Conservation (phyloP, 2,797 vertebrate species). For the Chaetophractus vellerosus region DNA sequence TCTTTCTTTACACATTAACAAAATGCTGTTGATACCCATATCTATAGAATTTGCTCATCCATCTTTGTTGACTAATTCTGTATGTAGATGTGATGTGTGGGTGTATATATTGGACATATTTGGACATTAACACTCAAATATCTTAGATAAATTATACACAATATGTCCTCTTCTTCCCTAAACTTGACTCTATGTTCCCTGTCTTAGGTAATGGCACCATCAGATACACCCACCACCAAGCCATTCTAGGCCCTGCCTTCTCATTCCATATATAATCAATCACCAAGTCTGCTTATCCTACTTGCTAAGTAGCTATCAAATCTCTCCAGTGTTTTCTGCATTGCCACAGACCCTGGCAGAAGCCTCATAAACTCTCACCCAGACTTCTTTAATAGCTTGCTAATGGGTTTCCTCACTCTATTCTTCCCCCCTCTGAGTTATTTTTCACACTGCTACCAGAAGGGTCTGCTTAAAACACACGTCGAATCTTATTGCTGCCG, state of each 20-base stretch:
- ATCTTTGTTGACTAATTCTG: neutral
- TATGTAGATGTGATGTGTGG: neutral
- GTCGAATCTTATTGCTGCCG: slow-evolving; percentile 72
- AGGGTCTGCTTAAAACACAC: slow-evolving; percentile 76
- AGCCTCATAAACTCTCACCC: slow-evolving; percentile 77
- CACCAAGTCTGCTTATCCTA: slow-evolving; percentile 52
- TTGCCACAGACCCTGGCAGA: neutral
- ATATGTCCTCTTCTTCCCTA: neutral
- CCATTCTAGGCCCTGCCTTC: slow-evolving; percentile 7
- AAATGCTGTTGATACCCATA: neutral
- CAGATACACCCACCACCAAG: slow-evolving; percentile 7
- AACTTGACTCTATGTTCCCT: neutral
- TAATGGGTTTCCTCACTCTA: slow-evolving; percentile 73
- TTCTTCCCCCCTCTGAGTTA: slow-evolving; percentile 64
- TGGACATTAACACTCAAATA: slow-evolving; percentile 34
- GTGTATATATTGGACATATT: neutral
- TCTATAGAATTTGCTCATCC: neutral
- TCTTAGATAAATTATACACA: slow-evolving; percentile 14
- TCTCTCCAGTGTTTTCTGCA: slow-evolving; percentile 29
- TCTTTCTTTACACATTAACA: neutral
- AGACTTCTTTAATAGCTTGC: slow-evolving; percentile 76
- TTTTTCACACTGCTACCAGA: slow-evolving; percentile 67
- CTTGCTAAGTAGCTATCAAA: slow-evolving; percentile 67
- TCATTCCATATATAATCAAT: slow-evolving; percentile 30
- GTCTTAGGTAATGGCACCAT: slow-evolving; percentile 2